Base-by-base conservation (phyloP, 2,888 invertebrate species). In the Eubasilissa splendida region DNA sequence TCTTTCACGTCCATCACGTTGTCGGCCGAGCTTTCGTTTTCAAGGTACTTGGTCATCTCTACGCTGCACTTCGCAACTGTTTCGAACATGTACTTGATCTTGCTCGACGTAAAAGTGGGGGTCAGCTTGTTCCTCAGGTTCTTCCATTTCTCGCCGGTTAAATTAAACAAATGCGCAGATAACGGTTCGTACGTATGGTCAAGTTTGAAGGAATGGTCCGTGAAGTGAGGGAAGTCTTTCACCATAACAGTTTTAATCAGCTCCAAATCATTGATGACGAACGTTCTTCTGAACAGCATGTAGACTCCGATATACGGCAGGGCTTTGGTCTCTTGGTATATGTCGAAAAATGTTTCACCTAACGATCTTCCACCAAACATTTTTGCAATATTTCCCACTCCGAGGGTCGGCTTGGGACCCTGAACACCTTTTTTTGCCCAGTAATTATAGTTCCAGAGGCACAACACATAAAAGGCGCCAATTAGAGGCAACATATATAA, bases 171-270 rank as follows among this genome's bases (percentile, higher is more conserved):
- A 71, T 82, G 77, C 1, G 33, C 65, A 1, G 75, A 56, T 1
- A 82, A 52, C 11, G 82, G 82, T 4, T 84, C 83, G 1, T 86
- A 86, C 78, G 87, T 87, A 22, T 84, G 77, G 53, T 83, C 86
- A 12, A 87, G 80, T 3, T 86, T 86, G 1, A 87, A 86, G 81
- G 87, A 86, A 70, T 94, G 92, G 84, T 94, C 93, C 86, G 92
- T 91, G 84, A 95, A 94, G 86, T 92, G 88, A 12, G 88, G 88
- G 84, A 93, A 94, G 85, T 94, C 94, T 84, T 90, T 91, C 68
- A 91, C 90, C 84, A 94, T 85, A 33, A 94, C 88, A 76, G 90
- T 88, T 84, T 92, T 93, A 1, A 92, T 91, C 81, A 94, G 85
- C 12, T 92, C 91, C 11, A 92, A 91, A 87, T 94, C 93, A 79